Base-by-base conservation (phyloP, 2,797 vertebrate genomes). In the Echiichthys vipera region DNA sequence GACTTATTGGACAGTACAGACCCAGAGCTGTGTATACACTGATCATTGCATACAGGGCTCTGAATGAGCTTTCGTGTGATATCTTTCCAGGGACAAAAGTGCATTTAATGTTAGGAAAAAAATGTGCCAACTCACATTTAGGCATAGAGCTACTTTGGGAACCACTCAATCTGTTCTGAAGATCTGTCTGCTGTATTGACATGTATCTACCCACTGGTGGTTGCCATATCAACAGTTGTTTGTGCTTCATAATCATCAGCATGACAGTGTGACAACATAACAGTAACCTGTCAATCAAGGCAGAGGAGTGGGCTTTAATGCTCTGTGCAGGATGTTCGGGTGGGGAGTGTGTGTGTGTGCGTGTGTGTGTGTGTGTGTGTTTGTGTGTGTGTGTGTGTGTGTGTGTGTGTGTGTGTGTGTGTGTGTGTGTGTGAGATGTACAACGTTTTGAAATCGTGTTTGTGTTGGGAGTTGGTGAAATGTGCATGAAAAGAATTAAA, bases 231-330 rank as follows among this genome's bases (percentile, higher is more conserved):
- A 89, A 80, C 71, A 24, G 39, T 81, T 75, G n/a, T n/a, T 81
- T 78, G 42, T 65, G 67, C 80, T 77, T 86, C 67, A 87, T 91
- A 75, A 83, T 68, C 37, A 50, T 82, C 83, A 81, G 55, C 50
- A 49, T 78, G 86, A 83, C 78, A 86, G 84, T 74, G 74, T 83
- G 88, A 91, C 88, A 88, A 61, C 43, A 37, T 87, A 87, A 88
- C 71, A 32, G 57, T 73, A 88, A 81, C 74, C 84, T 85, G 91
- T 90, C 92, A 91, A 76, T 93, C 89, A 90, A 53, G 46, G 43
- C 49, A 51, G 39, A 78, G 11, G 25, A 73, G 55, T 62, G 63
- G 65, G 74, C 73, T 80, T 85, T 87, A 53, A 83, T 86, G 71
- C 25, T 43, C 43, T 59, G 32, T 30, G 40, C 24, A 71, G 59